Conservation (phyloP, 2,797 vertebrate genomes). For the Myoxocephalus aenaeus region DNA sequence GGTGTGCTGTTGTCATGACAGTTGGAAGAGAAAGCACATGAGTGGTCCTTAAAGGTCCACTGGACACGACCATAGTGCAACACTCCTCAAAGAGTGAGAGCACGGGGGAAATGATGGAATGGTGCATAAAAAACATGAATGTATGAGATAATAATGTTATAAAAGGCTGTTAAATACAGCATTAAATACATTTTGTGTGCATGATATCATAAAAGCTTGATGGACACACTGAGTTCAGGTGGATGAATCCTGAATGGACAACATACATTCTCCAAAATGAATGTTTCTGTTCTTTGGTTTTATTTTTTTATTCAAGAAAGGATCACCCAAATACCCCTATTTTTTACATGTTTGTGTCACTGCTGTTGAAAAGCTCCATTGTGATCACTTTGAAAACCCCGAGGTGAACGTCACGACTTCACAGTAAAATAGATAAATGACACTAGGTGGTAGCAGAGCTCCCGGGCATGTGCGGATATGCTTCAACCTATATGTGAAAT, state of each 20-base stretch:
- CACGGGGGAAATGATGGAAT: constrained; percentile 17
- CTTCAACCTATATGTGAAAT: constrained; percentile 53
- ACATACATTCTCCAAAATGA: neutral
- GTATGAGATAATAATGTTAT: constrained; percentile 5
- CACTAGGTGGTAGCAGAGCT: constrained; percentile 81
- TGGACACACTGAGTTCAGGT: neutral
- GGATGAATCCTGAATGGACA: neutral
- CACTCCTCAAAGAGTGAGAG: constrained; percentile 37
- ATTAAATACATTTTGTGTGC: neutral
- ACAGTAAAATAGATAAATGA: constrained; percentile 68
- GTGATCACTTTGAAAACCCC: constrained; percentile 29
- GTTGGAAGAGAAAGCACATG: constrained; percentile 62
- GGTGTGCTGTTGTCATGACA: constrained; percentile 77
- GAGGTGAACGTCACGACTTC: constrained; percentile 42
- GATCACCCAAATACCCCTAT: neutral
- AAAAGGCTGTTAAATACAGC: constrained; percentile 7
- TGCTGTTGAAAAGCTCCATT: neutral
- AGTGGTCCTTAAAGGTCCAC: constrained; percentile 68
- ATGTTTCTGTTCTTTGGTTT: neutral
- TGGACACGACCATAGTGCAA: constrained; percentile 35
- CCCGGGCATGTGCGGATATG: constrained; percentile 42
- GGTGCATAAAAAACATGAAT: constrained; percentile 24
- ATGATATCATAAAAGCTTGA: neutral
- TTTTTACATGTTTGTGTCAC: constrained; percentile 15
- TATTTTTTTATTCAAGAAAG: neutral